Percentiles rank a stretch among this genome's conserved stretches.
Conservation (phyloP, 2,797 vertebrate genomes). For the Myotis pilosus region DNA sequence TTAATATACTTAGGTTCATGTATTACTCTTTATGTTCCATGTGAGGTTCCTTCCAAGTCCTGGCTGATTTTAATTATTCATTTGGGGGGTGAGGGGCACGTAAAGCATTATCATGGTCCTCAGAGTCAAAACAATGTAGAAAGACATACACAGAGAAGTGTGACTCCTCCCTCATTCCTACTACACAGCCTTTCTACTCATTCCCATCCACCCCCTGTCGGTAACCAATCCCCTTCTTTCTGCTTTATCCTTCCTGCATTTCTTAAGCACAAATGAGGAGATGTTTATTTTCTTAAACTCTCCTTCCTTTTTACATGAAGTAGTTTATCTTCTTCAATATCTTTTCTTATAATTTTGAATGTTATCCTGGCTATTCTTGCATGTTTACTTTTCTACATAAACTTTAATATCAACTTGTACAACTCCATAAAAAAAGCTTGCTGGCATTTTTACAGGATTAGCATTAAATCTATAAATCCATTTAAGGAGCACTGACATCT, state of each 20-base stretch:
- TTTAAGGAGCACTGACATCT: conserved; percentile 49
- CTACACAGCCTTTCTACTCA: background rate
- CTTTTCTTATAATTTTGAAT: background rate
- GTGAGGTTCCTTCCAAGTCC: background rate
- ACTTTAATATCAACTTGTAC: conserved; percentile 59
- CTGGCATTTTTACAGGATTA: conserved; percentile 62
- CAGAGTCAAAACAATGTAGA: background rate
- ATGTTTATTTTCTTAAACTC: conserved; percentile 30
- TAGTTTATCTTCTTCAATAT: background rate
- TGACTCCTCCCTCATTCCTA: background rate
- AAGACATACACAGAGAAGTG: background rate
- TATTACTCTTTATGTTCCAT: conserved; percentile 22
- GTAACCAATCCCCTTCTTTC: background rate
- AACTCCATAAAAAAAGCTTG: background rate
- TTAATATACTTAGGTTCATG: background rate
- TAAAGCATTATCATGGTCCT: background rate
- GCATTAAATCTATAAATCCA: conserved; percentile 50
- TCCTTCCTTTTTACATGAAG: background rate
- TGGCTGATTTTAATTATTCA: conserved; percentile 3
- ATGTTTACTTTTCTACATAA: conserved; percentile 46
- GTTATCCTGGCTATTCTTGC: background rate
- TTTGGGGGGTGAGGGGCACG: background rate
- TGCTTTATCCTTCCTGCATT: background rate
- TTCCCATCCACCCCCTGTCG: background rate
- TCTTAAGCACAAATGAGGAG: conserved; percentile 3